These are phyloP conservation scores for Magallana ariakensis DNA, from an alignment of 1,140 invertebrate genomes.

Conservation along the genomic window DNA sequence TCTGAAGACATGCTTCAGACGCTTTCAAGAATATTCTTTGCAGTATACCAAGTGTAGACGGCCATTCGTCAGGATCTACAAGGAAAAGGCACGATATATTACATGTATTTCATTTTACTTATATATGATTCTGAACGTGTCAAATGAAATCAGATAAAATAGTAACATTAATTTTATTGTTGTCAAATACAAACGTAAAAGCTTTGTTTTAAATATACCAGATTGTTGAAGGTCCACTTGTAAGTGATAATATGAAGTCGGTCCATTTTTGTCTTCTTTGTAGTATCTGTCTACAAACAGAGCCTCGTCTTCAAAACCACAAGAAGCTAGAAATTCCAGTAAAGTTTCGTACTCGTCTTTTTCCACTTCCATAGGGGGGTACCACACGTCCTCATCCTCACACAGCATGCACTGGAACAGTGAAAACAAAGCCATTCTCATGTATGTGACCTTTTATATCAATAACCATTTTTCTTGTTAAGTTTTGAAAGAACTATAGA, in stretches of 20 bases:
- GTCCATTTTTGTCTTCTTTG: conserved; percentile 83
- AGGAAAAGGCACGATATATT: background rate
- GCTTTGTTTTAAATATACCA: conserved; percentile 42
- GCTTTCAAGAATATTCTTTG: conserved; percentile 18
- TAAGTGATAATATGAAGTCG: conserved; percentile 86
- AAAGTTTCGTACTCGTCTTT: conserved; percentile 67
- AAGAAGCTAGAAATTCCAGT: conserved; percentile 47
- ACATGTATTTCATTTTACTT: too few relatives aligned
- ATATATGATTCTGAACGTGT: too few relatives aligned
- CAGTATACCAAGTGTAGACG: background rate
- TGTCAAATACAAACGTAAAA: too few relatives aligned
- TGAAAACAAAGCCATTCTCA: too few relatives aligned
- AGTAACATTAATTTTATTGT: too few relatives aligned
- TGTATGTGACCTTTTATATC: background rate
- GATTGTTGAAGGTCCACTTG: conserved; percentile 77
- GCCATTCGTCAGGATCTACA: background rate
- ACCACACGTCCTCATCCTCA: conserved; percentile 69
- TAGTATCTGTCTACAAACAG: conserved; percentile 90
- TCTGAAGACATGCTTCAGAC: conserved; percentile 13
- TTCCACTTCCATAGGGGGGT: conserved; percentile 61
- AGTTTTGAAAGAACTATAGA: background rate
- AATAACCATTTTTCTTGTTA: background rate
- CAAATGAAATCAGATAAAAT: too few relatives aligned
- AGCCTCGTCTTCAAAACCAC: conserved; percentile 84
- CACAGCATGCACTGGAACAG: conserved; percentile 47